These are phyloP conservation scores for Varroa destructor DNA, from an alignment of 1,140 invertebrate genomes.

Conservation along the genomic window DNA sequence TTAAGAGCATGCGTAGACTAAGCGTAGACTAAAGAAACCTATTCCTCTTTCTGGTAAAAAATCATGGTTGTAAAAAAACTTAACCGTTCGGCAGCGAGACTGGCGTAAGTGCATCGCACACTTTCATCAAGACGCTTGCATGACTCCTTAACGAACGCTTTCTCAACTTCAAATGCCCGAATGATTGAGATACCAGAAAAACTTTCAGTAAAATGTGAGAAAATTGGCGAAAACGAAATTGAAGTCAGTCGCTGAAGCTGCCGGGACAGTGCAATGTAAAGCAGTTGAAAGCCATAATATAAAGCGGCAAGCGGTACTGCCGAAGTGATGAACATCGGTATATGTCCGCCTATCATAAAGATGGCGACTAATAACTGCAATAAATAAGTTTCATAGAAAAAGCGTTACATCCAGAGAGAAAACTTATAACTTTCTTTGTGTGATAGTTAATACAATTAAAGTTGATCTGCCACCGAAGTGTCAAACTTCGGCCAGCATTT, in stretches of 20 bases:
- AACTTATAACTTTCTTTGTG: too few relatives aligned
- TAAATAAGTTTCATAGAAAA: slow-evolving; percentile 53
- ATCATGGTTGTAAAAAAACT: slow-evolving; percentile 25
- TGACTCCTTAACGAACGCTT: slow-evolving; percentile 53
- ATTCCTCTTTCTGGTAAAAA: not conserved
- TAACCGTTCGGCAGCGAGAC: slow-evolving; percentile 63
- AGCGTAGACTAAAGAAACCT: too few relatives aligned
- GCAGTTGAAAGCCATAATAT: slow-evolving; percentile 55
- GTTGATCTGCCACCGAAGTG: too few relatives aligned
- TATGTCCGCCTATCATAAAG: slow-evolving; percentile 54
- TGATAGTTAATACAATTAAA: too few relatives aligned
- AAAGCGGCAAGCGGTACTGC: slow-evolving; percentile 49
- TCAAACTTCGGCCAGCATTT: too few relatives aligned
- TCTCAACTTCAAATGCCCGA: slow-evolving; percentile 48
- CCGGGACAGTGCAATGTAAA: slow-evolving; percentile 45
- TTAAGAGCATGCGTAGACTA: too few relatives aligned
- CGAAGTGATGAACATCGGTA: slow-evolving; percentile 39
- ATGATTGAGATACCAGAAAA: slow-evolving; percentile 53
- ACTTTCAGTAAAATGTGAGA: slow-evolving; percentile 91
- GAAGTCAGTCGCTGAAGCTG: slow-evolving; percentile 48
- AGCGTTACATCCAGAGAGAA: slow-evolving; percentile 38
- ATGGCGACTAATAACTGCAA: slow-evolving; percentile 57
- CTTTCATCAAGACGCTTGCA: slow-evolving; percentile 71
- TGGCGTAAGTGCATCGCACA: slow-evolving; percentile 72
- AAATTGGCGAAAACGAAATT: slow-evolving; percentile 76